Conservation (phyloP, 2,113 vertebrate species). For the Apaloderma vittatum region DNA sequence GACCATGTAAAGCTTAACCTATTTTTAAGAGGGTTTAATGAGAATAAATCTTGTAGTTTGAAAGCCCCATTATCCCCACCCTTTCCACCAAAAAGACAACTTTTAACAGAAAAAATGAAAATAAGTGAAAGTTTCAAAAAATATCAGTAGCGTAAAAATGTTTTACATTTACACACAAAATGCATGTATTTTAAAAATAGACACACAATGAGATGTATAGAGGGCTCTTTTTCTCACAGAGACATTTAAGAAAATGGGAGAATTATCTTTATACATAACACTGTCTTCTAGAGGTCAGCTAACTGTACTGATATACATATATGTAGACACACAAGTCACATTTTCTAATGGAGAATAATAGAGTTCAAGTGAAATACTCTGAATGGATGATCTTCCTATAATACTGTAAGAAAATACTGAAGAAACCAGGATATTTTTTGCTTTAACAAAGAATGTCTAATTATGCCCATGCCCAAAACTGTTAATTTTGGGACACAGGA, state of each 20-base stretch:
- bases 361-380: neutral
- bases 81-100: neutral
- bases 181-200: neutral
- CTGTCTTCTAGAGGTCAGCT: neutral
- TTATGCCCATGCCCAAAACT: neutral
- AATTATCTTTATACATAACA: neutral
- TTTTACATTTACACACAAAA: neutral
- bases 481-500: neutral
- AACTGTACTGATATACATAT: neutral
- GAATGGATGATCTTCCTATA: neutral
- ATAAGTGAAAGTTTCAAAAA: neutral
- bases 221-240: neutral
- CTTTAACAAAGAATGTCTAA: neutral
- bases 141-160: neutral
- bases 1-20: neutral
- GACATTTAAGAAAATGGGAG: neutral
- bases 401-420: neutral
- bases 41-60: neutral
- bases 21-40: neutral
- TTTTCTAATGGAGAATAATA: neutral
- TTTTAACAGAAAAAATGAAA: neutral
- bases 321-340: neutral
- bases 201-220: rapidly evolving
- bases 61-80: rapidly evolving
- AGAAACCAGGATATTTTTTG: neutral